phyloP scores from a whole-genome alignment of 2,888 invertebrate species.

The Drosophila borborema region DNA sequence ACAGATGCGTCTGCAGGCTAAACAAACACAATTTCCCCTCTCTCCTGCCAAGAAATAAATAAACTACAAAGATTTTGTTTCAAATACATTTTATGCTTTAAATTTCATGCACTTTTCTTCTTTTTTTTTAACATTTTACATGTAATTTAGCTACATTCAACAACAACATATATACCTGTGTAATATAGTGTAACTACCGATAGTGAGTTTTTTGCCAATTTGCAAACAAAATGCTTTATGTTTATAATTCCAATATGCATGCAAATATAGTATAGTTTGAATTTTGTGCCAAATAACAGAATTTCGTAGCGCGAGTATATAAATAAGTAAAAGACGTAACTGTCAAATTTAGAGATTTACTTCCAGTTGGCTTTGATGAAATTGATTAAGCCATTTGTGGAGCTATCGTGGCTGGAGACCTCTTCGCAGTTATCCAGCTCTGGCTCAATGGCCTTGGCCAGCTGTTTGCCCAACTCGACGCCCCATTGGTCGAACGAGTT shows the following conservation, averaged over 20 bases:
- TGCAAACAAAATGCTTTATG: conserved; percentile 48
- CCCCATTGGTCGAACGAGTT: conserved; percentile 99
- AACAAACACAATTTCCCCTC: not conserved
- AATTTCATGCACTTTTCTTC: conserved; percentile 48
- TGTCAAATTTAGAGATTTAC: conserved; percentile 41
- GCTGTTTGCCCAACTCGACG: conserved; percentile 98
- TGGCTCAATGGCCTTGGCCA: conserved; percentile 99
- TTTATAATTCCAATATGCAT: conserved; percentile 53
- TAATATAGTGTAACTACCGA: conserved; percentile 51
- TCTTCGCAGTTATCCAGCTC: conserved; percentile 91
- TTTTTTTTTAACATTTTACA: conserved; percentile 28
- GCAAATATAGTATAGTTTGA: conserved; percentile 49
- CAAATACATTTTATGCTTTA: conserved; percentile 62
- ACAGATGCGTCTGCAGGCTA: conserved; percentile 50
- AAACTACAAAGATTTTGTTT: conserved; percentile 41
- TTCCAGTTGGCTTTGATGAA: conserved; percentile 91
- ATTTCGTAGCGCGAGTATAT: conserved; percentile 30
- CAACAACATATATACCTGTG: conserved; percentile 63
- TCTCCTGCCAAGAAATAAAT: conserved; percentile 22
- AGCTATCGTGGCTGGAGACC: conserved; percentile 93
- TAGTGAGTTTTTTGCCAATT: conserved; percentile 56
- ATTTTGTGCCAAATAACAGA: conserved; percentile 53
- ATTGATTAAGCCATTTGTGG: conserved; percentile 98
- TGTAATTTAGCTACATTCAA: conserved; percentile 64
- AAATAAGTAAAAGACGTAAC: conserved; percentile 33